These are phyloP conservation scores for Agrochola lota DNA, from an alignment of 2,888 invertebrate genomes.

Conservation along the genomic window DNA sequence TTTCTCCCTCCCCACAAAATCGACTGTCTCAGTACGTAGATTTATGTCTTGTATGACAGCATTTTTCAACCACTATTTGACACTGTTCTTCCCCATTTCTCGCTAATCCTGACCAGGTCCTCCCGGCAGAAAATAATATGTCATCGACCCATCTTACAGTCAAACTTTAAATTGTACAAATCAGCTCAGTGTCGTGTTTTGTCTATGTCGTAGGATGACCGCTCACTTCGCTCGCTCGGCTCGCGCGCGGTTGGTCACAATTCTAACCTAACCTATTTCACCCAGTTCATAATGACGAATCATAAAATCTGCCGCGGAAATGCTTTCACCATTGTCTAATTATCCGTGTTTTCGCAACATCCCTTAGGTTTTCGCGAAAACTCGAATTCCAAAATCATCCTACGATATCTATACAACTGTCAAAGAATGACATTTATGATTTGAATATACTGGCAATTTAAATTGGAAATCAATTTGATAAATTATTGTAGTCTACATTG, in stretches of 20 bases:
- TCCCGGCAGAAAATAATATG: too few species aligned
- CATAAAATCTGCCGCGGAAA: too few species aligned
- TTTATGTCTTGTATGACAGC: background rate
- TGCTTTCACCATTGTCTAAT: too few species aligned
- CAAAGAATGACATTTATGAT: background rate
- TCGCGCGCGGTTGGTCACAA: too few species aligned
- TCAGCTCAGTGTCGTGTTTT: background rate
- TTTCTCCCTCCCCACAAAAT: background rate
- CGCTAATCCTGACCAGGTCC: background rate
- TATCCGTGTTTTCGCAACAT: too few species aligned
- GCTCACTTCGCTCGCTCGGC: too few species aligned
- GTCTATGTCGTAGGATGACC: too few species aligned
- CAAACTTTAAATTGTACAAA: background rate
- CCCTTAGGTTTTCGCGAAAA: too few species aligned
- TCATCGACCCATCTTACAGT: background rate
- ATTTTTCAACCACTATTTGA: background rate
- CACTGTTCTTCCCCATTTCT: background rate
- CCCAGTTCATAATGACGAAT: too few species aligned
- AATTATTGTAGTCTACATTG: constrained; percentile 13
- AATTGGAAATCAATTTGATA: background rate
- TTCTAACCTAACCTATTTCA: too few species aligned
- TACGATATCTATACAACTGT: background rate
- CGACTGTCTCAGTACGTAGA: background rate
- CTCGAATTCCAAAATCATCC: too few species aligned
- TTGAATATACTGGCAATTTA: background rate